These are phyloP conservation scores for Terrapene triunguis DNA, from an alignment of 2,113 vertebrate genomes.

Conservation along the genomic window DNA sequence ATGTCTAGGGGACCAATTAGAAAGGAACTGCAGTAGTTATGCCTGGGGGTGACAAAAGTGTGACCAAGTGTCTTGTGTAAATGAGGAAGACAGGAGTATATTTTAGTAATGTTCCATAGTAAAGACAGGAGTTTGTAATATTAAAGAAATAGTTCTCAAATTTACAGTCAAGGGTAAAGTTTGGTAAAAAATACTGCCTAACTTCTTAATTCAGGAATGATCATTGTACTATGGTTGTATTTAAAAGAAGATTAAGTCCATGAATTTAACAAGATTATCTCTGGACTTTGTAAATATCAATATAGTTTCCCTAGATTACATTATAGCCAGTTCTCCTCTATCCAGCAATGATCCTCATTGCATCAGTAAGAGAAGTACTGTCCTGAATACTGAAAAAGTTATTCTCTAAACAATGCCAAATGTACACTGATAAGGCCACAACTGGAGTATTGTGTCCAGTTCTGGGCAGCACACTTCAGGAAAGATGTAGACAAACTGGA, in stretches of 20 bases:
- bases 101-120: neutral
- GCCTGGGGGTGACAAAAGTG: constrained; percentile 68
- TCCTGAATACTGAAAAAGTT: neutral
- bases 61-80: neutral
- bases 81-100: constrained; percentile 1
- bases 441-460: neutral
- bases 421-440: neutral
- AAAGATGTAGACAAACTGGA: neutral
- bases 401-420: neutral
- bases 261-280: constrained; percentile 9
- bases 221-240: neutral
- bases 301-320: neutral
- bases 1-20: constrained; percentile 72
- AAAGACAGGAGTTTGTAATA: neutral
- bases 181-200: constrained; percentile 5
- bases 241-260: neutral
- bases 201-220: neutral
- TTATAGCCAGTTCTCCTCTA: neutral
- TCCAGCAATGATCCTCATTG: neutral
- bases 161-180: neutral
- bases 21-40: constrained; percentile 72
- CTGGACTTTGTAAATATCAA: constrained; percentile 29
- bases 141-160: constrained; percentile 5
- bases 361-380: neutral
- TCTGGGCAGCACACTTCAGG: neutral